phyloP scores from a whole-genome alignment of 23 tunicate genomes.

The Styela clava region DNA sequence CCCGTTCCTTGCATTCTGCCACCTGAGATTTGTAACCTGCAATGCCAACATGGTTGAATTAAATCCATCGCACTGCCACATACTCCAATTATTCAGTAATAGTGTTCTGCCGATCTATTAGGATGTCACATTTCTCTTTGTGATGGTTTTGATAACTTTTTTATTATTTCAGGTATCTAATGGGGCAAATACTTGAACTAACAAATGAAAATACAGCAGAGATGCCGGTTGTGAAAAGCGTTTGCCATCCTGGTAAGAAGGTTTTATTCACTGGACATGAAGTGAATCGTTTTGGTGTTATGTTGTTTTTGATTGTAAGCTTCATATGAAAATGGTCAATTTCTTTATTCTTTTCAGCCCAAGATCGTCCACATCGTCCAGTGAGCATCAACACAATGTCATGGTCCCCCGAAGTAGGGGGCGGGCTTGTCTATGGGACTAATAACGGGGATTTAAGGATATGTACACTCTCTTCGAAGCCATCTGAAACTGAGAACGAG shows the following conservation, averaged over 20 bases:
- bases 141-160: too few relatives aligned
- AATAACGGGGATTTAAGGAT: constrained; percentile 70
- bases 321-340: neutral
- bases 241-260: constrained; percentile 60
- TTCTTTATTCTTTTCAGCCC: neutral
- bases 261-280: neutral
- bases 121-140: too few relatives aligned
- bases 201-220: neutral
- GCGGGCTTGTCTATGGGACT: constrained; percentile 79
- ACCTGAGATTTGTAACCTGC: too few relatives aligned
- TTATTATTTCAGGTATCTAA: constrained; percentile 31
- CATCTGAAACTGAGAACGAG: too few relatives aligned
- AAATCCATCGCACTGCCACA: too few relatives aligned
- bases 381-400: constrained; percentile 78
- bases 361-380: constrained; percentile 37
- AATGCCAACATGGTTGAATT: too few relatives aligned
- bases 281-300: neutral
- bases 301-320: too few relatives aligned
- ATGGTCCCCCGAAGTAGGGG: constrained; percentile 75
- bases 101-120: too few relatives aligned
- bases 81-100: too few relatives aligned
- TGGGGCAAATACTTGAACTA: constrained; percentile 59
- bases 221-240: constrained; percentile 24
- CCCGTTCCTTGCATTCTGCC: too few relatives aligned
- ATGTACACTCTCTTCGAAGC: too few relatives aligned